Evolutionary conservation across 2,888 invertebrate genomes (phyloP).

Genomic region (Neoitamus cyanurus): DNA sequence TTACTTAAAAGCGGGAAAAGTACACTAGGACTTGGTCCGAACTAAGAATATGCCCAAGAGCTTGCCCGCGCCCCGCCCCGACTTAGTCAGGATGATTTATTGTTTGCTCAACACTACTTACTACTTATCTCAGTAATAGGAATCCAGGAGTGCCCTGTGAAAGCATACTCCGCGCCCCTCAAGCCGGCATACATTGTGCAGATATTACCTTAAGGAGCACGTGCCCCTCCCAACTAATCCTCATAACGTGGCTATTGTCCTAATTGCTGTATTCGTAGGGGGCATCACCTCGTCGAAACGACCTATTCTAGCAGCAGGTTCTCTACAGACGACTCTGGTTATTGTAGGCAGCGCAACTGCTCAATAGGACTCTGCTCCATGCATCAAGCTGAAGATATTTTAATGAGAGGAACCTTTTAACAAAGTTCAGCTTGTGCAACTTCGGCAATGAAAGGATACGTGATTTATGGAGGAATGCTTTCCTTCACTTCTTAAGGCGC

Average conservation of each 20-base stretch:
- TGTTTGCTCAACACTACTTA: neutral
- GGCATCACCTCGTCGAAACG: neutral
- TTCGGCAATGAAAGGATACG: neutral
- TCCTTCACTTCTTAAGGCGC: neutral
- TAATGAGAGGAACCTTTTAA: neutral
- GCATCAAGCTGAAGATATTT: neutral
- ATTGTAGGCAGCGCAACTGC: neutral
- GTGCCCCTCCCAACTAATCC: neutral
- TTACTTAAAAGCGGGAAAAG: neutral
- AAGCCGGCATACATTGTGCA: neutral
- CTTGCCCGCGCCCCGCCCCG: no score
- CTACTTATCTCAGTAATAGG: neutral
- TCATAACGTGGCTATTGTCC: neutral
- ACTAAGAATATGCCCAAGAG: neutral
- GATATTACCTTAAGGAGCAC: neutral
- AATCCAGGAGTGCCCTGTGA: neutral
- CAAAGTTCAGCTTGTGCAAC: neutral
- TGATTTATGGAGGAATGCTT: neutral
- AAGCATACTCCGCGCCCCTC: neutral
- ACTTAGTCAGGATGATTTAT: neutral
- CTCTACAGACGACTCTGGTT: neutral
- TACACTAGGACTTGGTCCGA: neutral
- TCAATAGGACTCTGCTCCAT: neutral
- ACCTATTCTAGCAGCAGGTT: neutral
- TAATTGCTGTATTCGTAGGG: neutral